Conservation (phyloP, 2,888 invertebrate species). For the Sinhomidia bicolor region DNA sequence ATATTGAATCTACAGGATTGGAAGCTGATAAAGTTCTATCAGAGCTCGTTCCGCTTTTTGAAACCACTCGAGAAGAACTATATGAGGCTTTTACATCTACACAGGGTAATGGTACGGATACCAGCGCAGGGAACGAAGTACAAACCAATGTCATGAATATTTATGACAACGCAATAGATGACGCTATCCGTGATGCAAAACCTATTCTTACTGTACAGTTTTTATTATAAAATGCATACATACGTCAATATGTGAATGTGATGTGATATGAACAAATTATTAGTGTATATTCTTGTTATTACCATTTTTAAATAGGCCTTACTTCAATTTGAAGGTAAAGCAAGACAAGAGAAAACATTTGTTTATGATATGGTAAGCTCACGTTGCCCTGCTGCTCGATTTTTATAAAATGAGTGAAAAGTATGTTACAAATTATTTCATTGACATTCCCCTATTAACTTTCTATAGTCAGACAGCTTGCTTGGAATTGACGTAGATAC, state of each 20-base stretch:
- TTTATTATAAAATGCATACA: neutral
- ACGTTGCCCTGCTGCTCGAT: too few relatives aligned
- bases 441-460: too few relatives aligned
- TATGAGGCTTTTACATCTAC: neutral
- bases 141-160: conserved; percentile 40
- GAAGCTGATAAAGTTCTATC: conserved; percentile 2
- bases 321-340: conserved; percentile 26
- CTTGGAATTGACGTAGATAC: conserved; percentile 28
- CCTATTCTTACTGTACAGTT: conserved; percentile 36
- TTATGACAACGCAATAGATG: conserved; percentile 41
- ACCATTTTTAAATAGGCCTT: too few relatives aligned
- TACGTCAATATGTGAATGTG: neutral
- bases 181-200: conserved; percentile 8
- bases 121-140: neutral
- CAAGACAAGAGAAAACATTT: conserved; percentile 24
- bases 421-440: conserved; percentile 11
- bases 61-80: conserved; percentile 41
- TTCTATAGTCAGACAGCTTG: conserved; percentile 36
- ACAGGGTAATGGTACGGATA: neutral
- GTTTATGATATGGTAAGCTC: conserved; percentile 36
- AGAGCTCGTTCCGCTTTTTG: neutral
- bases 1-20: neutral
- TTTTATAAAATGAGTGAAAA: neutral
- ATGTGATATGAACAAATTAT: too few relatives aligned
- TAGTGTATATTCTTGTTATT: too few relatives aligned